Conservation (phyloP, 2,797 vertebrate species). For the Pseudotriccus pelzelni region DNA sequence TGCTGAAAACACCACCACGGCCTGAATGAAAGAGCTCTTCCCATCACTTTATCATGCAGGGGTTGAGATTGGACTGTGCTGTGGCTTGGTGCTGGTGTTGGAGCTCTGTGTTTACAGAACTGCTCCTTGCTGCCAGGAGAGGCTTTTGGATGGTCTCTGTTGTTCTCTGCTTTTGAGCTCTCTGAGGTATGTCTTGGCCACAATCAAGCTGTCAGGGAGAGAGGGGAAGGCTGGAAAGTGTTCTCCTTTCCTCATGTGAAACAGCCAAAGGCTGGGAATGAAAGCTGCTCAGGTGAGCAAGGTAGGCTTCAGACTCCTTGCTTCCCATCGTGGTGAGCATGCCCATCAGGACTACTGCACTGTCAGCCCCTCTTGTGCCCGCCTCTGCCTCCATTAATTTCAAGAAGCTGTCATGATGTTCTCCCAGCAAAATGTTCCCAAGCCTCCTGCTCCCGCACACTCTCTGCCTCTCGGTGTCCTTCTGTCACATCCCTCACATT, state of each 20-base stretch:
- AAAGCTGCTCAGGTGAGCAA: background rate
- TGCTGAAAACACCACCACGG: background rate
- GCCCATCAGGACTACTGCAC: background rate
- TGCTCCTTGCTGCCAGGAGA: background rate
- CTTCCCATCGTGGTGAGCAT: accelerated
- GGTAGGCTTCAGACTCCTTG: background rate
- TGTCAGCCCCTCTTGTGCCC: background rate
- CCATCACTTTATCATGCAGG: background rate
- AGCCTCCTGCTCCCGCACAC: background rate
- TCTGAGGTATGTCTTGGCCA: background rate
- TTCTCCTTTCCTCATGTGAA: accelerated
- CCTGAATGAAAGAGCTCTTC: background rate
- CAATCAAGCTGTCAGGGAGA: background rate
- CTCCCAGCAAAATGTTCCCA: constrained; percentile 20
- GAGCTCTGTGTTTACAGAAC: background rate
- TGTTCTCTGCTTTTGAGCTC: background rate
- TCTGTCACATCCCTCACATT: constrained; percentile 45
- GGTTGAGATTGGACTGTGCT: background rate
- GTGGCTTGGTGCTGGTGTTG: background rate
- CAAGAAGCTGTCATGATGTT: constrained; percentile 36
- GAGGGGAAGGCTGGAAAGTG: background rate
- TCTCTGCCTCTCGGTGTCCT: constrained; percentile 17
- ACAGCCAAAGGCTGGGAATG: background rate
- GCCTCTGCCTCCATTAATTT: constrained; percentile 24
- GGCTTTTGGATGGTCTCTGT: background rate